A percentile compares a stretch with the other conserved stretches of the same genome.
Evolutionary conservation across 35 echinoderm and acorn worm genomes (phyloP).

Genomic region (Diadema setosum): DNA sequence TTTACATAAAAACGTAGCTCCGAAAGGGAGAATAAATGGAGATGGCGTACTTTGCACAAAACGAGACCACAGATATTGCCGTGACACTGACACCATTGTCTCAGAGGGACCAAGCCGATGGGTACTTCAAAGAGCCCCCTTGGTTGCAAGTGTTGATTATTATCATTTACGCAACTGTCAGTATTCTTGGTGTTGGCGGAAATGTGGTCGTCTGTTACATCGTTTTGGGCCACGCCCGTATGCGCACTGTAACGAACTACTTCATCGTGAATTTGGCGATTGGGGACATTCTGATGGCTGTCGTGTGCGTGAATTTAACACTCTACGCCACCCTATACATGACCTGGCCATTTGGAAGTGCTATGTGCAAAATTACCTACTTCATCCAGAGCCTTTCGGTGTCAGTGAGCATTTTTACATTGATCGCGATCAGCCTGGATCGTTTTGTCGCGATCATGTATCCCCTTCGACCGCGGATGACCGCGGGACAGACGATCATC

Average conservation of each 20-base stretch:
- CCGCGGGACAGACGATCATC: slow-evolving; percentile 42
- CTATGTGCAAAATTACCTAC: slow-evolving; percentile 80
- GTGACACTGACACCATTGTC: background rate
- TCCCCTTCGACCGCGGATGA: slow-evolving; percentile 76
- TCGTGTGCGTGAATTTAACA: slow-evolving; percentile 93
- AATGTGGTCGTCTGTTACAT: slow-evolving; percentile 94
- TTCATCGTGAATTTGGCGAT: slow-evolving; percentile 95
- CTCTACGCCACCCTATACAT: slow-evolving; percentile 84
- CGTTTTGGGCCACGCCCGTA: slow-evolving; percentile 75
- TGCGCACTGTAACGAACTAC: slow-evolving; percentile 98
- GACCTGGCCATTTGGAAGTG: slow-evolving; percentile 67
- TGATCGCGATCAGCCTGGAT: slow-evolving; percentile 95
- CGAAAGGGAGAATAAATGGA: too few relatives aligned
- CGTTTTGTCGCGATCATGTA: slow-evolving; percentile 93
- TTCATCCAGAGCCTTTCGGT: slow-evolving; percentile 89
- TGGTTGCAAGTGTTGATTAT: slow-evolving; percentile 80
- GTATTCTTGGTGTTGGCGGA: slow-evolving; percentile 86
- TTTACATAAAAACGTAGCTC: too few relatives aligned
- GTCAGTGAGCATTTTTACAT: slow-evolving; percentile 96
- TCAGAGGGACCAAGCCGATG: background rate
- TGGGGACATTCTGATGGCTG: slow-evolving; percentile 75
- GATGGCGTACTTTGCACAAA: background rate
- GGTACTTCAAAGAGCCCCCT: slow-evolving; percentile 59
- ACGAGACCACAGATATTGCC: background rate
- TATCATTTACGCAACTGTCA: slow-evolving; percentile 63